Evolutionary conservation across 1,140 invertebrate genomes (phyloP).

Genomic region (Zaprionus ornatus): DNA sequence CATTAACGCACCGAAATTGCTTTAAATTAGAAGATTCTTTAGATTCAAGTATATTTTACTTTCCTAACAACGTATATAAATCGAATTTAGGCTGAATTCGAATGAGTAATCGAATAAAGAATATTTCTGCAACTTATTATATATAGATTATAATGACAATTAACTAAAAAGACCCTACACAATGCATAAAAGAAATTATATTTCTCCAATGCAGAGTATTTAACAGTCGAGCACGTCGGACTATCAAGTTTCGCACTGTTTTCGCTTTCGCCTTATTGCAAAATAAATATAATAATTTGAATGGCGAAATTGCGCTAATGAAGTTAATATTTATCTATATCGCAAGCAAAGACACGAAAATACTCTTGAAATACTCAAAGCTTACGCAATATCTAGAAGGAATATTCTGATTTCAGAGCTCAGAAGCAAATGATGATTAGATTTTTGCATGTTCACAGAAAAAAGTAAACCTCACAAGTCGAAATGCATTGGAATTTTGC

Average conservation of each 20-base stretch:
- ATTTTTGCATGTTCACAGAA: conserved; percentile 60
- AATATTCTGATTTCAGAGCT: conserved; percentile 5
- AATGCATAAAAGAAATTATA: neutral
- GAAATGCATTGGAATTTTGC: conserved; percentile 63
- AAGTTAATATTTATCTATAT: conserved; percentile 62
- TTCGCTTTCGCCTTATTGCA: neutral
- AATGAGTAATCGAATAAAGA: too few species aligned
- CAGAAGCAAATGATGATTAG: conserved; percentile 52
- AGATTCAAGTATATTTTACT: too few species aligned
- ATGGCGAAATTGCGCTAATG: conserved; percentile 39
- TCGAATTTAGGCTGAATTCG: too few species aligned
- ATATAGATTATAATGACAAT: too few species aligned
- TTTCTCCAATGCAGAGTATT: neutral
- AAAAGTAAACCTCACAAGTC: conserved; percentile 67
- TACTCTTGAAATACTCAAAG: conserved; percentile 35
- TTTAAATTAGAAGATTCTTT: too few species aligned
- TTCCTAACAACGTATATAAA: too few species aligned
- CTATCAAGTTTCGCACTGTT: neutral
- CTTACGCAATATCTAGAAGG: conserved; percentile 61
- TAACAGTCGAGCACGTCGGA: neutral
- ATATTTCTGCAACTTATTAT: too few species aligned
- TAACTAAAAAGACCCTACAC: too few species aligned
- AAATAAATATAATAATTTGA: conserved; percentile 2
- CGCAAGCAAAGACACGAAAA: conserved; percentile 24
- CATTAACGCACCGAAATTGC: too few species aligned